Percentiles rank a stretch among this genome's conserved stretches.
Conservation (phyloP, 1,140 invertebrate genomes). For the Rhagoletis zephyria region DNA sequence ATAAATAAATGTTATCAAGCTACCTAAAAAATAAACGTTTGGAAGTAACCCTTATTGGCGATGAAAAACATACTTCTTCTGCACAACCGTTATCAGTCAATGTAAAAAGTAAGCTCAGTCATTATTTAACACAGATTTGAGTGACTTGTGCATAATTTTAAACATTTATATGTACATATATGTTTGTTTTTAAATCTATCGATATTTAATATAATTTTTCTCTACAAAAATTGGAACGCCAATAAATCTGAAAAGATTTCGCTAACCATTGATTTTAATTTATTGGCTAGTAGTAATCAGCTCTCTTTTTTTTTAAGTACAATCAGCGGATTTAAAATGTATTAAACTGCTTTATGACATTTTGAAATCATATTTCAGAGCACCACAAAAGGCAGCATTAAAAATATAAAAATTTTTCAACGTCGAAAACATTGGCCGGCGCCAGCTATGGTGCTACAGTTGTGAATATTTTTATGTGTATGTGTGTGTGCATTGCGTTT, state of each 20-base stretch:
- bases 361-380: slow-evolving; percentile 44
- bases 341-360: slow-evolving; percentile 17
- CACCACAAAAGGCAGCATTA: slow-evolving; percentile 35
- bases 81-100: no score
- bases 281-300: background rate
- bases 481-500: background rate
- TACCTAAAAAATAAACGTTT: no score
- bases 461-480: background rate
- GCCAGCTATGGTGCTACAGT: background rate
- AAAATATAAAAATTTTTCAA: slow-evolving; percentile 13
- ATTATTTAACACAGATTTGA: no score
- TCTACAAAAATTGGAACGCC: no score
- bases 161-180: no score
- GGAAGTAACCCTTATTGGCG: no score
- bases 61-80: no score
- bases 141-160: no score
- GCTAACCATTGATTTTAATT: background rate
- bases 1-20: no score
- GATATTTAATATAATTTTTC: no score
- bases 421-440: background rate
- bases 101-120: no score
- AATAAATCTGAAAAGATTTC: background rate
- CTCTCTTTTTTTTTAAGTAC: background rate
- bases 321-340: slow-evolving; percentile 16
- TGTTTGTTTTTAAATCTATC: no score